A percentile compares a stretch with the other conserved stretches of the same genome.
Evolutionary conservation across 2,797 vertebrate species (phyloP).

Genomic region (Coccyzus lansbergi): DNA sequence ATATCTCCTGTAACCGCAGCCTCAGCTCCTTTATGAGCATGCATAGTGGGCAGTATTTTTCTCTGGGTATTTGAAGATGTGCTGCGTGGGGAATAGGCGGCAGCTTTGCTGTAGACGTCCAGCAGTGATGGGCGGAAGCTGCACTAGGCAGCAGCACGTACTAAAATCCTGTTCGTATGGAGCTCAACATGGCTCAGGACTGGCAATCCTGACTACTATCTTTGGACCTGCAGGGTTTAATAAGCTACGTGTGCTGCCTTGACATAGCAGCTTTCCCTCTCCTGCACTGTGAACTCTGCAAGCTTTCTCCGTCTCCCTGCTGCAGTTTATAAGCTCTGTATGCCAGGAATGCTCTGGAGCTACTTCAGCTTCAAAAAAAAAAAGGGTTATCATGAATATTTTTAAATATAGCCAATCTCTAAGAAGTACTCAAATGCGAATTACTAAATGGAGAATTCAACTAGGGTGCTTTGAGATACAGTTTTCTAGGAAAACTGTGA

Average conservation of each 20-base stretch:
- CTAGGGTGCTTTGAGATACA: neutral
- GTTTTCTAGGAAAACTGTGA: slow-evolving; percentile 5
- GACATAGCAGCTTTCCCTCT: neutral
- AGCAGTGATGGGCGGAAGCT: neutral
- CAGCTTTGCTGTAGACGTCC: neutral
- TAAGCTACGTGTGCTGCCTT: neutral
- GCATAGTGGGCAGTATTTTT: neutral
- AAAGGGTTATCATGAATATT: neutral
- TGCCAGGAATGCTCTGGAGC: neutral
- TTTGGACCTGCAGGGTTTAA: neutral
- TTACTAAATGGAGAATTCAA: neutral
- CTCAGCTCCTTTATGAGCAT: neutral
- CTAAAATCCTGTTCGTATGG: neutral
- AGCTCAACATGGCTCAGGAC: neutral
- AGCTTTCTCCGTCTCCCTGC: neutral
- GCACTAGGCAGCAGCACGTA: fast-evolving
- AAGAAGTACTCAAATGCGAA: neutral
- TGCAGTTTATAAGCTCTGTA: neutral
- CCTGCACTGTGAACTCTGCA: neutral
- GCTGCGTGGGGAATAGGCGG: neutral
- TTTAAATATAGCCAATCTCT: neutral
- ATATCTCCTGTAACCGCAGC: neutral
- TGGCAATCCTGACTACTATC: neutral
- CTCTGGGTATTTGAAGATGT: neutral
- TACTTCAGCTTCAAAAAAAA: neutral